A percentile compares a stretch with the other conserved stretches of the same genome.
phyloP scores from a whole-genome alignment of 2,113 vertebrate species.

The Oreotrochilus melanogaster region DNA sequence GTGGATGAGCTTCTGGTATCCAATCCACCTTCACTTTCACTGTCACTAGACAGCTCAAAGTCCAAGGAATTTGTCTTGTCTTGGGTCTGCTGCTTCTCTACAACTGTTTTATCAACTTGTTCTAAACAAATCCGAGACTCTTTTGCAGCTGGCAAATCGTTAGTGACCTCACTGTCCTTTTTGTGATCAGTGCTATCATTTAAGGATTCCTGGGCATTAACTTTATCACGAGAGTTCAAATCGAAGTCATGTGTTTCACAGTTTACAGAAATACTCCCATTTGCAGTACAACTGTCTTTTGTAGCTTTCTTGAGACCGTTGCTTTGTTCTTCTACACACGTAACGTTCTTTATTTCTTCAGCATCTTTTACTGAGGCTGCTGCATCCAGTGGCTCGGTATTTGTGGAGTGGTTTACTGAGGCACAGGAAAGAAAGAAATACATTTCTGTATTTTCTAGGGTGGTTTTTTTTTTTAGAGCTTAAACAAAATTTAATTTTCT shows the following conservation, averaged over 20 bases:
- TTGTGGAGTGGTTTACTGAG: slow-evolving; percentile 78
- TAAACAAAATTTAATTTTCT: not conserved
- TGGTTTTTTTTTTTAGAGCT: not conserved
- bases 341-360: slow-evolving; percentile 55
- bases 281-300: slow-evolving; percentile 74
- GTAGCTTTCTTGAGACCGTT: slow-evolving; percentile 83
- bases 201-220: slow-evolving; percentile 51
- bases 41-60: slow-evolving; percentile 93
- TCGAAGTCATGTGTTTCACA: slow-evolving; percentile 55
- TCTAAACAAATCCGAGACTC: slow-evolving; percentile 39
- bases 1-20: slow-evolving; percentile 76
- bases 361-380: slow-evolving; percentile 50
- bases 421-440: not conserved
- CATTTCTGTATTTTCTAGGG: no score
- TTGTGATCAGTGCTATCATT: not conserved
- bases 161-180: slow-evolving; percentile 10
- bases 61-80: slow-evolving; percentile 81
- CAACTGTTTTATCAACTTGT: not conserved
- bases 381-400: slow-evolving; percentile 74
- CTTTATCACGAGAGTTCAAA: slow-evolving; percentile 60
- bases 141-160: slow-evolving; percentile 34
- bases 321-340: slow-evolving; percentile 81
- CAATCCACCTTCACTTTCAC: slow-evolving; percentile 80
- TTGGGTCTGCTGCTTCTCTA: slow-evolving; percentile 12
- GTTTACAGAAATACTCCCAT: slow-evolving; percentile 54